These are phyloP conservation scores for Cheilosia vernalis DNA, from an alignment of 2,888 invertebrate species.

Conservation along the genomic window DNA sequence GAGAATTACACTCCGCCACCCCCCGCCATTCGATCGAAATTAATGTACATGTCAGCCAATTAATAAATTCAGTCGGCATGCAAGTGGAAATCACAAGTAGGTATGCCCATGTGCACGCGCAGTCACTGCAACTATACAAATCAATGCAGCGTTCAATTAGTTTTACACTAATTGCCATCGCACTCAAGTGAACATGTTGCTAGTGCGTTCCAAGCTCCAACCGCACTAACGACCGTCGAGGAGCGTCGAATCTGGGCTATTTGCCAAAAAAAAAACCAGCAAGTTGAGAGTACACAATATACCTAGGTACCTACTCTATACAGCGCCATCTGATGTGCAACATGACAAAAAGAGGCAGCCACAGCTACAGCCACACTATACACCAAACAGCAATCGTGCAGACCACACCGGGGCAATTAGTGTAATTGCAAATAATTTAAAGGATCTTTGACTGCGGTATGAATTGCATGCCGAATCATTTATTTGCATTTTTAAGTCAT, in stretches of 20 bases:
- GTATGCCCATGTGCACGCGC: slow-evolving; percentile 25
- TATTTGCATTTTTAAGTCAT: slow-evolving; percentile 74
- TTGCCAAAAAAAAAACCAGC: slow-evolving; percentile 59
- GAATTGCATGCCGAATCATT: slow-evolving; percentile 75
- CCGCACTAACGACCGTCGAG: slow-evolving; percentile 54
- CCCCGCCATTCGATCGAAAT: slow-evolving; percentile 79
- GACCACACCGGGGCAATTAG: slow-evolving; percentile 72
- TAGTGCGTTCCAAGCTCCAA: background rate
- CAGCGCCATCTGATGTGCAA: slow-evolving; percentile 67
- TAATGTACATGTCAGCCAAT: slow-evolving; percentile 83
- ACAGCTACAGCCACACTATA: slow-evolving; percentile 15
- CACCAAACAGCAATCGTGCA: slow-evolving; percentile 57
- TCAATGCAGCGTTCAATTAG: slow-evolving; percentile 69
- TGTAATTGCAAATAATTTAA: slow-evolving; percentile 76
- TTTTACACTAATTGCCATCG: slow-evolving; percentile 68
- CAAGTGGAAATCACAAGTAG: slow-evolving; percentile 76
- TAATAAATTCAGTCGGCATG: slow-evolving; percentile 83
- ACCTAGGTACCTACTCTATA: no score
- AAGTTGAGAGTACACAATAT: no score
- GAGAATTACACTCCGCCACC: background rate
- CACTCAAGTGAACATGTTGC: background rate
- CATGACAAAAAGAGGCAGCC: slow-evolving; percentile 21
- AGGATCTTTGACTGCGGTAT: slow-evolving; percentile 76
- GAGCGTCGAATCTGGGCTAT: slow-evolving; percentile 62
- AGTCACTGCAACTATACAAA: slow-evolving; percentile 41